phyloP scores from a whole-genome alignment of 2,113 vertebrate genomes.

The Paradoxurus hermaphroditus region DNA sequence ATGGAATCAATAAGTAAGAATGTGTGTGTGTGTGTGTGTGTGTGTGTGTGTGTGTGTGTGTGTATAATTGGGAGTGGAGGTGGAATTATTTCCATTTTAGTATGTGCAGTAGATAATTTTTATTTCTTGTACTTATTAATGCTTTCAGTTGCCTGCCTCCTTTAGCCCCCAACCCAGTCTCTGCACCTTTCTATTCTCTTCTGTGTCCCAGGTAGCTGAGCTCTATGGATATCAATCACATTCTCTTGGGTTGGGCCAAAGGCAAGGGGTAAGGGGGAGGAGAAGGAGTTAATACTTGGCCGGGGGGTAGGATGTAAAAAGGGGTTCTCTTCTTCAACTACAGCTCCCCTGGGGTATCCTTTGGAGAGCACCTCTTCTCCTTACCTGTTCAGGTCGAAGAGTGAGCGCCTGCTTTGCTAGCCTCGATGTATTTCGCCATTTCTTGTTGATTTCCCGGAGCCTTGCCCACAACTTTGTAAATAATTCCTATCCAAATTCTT shows the following conservation, averaged over 20 bases:
- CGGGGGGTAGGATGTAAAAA: neutral
- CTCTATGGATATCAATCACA: neutral
- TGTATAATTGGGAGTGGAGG: neutral
- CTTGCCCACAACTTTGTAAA: neutral
- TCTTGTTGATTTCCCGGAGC: neutral
- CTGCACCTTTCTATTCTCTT: neutral
- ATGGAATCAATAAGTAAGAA: neutral
- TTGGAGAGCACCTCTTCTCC: neutral
- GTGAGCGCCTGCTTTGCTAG: neutral
- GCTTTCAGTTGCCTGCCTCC: neutral
- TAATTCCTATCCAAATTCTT: neutral
- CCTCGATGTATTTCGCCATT: neutral
- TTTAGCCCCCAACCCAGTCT: neutral
- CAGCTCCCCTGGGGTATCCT: neutral
- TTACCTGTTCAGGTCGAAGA: neutral
- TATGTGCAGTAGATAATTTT: neutral
- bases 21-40: neutral
- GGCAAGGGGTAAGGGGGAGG: neutral
- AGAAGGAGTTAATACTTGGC: neutral
- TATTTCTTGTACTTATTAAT: neutral
- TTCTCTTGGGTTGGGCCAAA: neutral
- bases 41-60: neutral
- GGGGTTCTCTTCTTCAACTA: neutral
- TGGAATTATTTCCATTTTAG: constrained; percentile 8
- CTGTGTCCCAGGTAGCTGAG: neutral